Evolutionary conservation across 1,140 invertebrate genomes (phyloP), one percentile per base, ranked within the genome.

Genomic region (Anthonomus grandis): DNA sequence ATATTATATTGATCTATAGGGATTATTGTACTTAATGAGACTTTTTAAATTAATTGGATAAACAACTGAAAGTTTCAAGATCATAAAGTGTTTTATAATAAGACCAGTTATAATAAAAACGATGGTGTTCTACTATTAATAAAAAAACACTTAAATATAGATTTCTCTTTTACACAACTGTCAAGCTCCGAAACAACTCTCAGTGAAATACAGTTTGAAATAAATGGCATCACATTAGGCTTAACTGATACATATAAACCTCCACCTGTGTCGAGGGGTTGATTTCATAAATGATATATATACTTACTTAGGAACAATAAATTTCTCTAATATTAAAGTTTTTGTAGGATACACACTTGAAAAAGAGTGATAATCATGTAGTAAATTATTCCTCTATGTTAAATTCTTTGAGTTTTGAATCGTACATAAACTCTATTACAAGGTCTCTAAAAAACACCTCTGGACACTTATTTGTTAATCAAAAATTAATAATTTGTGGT

Each of bases 231-330:
- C 10, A 39, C 37, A 12, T 39, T 12, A 6, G 37, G 37, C 17
- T 39, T 39, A 39, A 39, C 37, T n/a, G 37, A 9, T n/a, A 9
- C 37, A 39, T 39, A n/a, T n/a, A n/a, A n/a, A n/a, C n/a, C n/a
- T n/a, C n/a, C n/a, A n/a, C n/a, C n/a, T n/a, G n/a, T n/a, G n/a
- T 39, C 37, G 10, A 39, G 17, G 15, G 37, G 5, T 13, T 39
- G 15, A 39, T 17, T 39, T 39, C 17, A 17, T 39, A 17, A 39
- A 15, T 39, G 37, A 39, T 15, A 39, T 39, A 9, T 39, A 39
- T 17, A 39, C 37, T 6, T 39, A 39, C 15, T 39, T 39, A 39
- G 37, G 17, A 39, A 39, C 9, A 9, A 12, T 39, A 13, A 39
- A 6, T 39, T 17, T 12, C 17, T 39, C 37, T 39, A 39, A 39